These are phyloP conservation scores for Adelosebastes latens DNA, from an alignment of 2,797 vertebrate species.

Conservation along the genomic window DNA sequence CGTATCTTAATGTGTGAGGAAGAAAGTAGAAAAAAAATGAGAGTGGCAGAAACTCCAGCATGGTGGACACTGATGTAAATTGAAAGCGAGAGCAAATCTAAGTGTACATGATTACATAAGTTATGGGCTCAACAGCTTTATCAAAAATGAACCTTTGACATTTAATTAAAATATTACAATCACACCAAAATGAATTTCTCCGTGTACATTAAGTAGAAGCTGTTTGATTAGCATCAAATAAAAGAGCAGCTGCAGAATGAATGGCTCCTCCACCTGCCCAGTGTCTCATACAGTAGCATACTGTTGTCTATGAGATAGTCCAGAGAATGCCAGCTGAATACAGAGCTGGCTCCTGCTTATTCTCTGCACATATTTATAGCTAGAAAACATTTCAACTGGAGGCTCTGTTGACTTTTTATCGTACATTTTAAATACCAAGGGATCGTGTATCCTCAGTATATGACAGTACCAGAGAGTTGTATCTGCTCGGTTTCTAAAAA, in stretches of 20 bases:
- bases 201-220: neutral
- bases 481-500: constrained; percentile 9
- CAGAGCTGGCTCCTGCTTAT: constrained; percentile 56
- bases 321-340: constrained; percentile 54
- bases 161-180: constrained; percentile 16
- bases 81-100: neutral
- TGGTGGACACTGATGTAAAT: neutral
- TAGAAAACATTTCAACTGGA: constrained; percentile 38
- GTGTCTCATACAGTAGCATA: constrained; percentile 52
- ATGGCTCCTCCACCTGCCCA: constrained; percentile 15
- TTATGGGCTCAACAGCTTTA: neutral
- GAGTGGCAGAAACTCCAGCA: neutral
- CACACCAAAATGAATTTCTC: neutral
- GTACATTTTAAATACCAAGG: constrained; percentile 41
- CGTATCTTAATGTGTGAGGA: neutral
- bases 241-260: constrained; percentile 34
- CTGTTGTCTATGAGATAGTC: constrained; percentile 45
- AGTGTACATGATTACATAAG: neutral
- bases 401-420: constrained; percentile 42
- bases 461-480: constrained; percentile 4
- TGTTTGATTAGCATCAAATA: constrained; percentile 43
- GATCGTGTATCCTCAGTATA: neutral
- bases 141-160: constrained; percentile 1
- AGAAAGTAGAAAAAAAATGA: neutral
- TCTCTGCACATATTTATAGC: constrained; percentile 62